A percentile compares a stretch with the other conserved stretches of the same genome.
phyloP scores from a whole-genome alignment of 2,113 vertebrate genomes.

The Boleophthalmus pectinirostris region DNA sequence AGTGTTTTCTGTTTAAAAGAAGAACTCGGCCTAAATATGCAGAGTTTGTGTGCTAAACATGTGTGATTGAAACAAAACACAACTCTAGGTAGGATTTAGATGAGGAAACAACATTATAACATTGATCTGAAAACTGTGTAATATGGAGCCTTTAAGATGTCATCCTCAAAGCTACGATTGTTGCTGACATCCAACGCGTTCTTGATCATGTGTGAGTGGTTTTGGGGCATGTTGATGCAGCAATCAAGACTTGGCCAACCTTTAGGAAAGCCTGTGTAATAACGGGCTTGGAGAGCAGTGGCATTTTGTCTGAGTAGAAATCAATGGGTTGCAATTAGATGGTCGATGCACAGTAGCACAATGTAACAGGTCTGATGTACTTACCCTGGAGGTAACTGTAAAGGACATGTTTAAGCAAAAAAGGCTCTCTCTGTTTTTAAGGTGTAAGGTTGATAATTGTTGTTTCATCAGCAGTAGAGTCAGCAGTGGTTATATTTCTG shows the following conservation, averaged over 20 bases:
- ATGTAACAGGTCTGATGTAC: conserved; percentile 33
- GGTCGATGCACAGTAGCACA: conserved; percentile 24
- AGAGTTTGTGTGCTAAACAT: too few relatives aligned
- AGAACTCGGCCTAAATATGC: too few relatives aligned
- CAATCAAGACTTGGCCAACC: conserved; percentile 29
- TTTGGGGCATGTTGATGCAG: conserved; percentile 17
- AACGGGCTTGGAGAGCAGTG: conserved; percentile 26
- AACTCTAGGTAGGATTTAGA: too few relatives aligned
- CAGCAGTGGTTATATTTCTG: neutral
- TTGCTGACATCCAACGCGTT: neutral
- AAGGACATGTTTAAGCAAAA: conserved; percentile 6
- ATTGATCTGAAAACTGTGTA: too few relatives aligned
- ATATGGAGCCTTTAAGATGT: too few relatives aligned
- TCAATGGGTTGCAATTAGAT: conserved; percentile 53
- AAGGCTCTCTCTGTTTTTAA: neutral
- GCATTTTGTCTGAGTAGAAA: conserved; percentile 54
- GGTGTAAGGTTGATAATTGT: too few relatives aligned
- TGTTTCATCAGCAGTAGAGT: neutral
- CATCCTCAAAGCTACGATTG: neutral
- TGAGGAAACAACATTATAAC: too few relatives aligned
- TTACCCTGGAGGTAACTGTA: conserved; percentile 23
- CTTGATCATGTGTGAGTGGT: neutral
- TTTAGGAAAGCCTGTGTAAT: conserved; percentile 33
- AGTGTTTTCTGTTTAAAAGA: too few relatives aligned
- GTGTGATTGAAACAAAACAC: too few relatives aligned